Conservation (phyloP, 2,888 invertebrate species). For the Scaptomyza tumidula region DNA sequence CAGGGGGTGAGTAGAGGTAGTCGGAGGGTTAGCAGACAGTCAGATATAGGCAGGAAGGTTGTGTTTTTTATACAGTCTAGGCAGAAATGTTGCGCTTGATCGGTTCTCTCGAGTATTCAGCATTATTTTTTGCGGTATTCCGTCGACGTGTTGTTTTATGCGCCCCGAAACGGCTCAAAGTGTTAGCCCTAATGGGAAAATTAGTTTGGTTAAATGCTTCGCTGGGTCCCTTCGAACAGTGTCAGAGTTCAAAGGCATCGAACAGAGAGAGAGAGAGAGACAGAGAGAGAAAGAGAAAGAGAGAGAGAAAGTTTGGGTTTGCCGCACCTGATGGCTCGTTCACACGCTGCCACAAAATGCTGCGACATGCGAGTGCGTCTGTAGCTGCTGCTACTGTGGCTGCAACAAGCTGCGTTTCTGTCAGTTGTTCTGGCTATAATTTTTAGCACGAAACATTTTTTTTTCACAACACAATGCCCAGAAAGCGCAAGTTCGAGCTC, state of each 20-base stretch:
- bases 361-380: constrained; percentile 17
- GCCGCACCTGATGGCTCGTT: constrained; percentile 70
- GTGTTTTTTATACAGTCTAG: constrained; percentile 27
- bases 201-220: constrained; percentile 73
- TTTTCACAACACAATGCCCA: constrained; percentile 29
- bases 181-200: constrained; percentile 76
- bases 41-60: neutral
- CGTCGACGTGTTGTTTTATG: constrained; percentile 51
- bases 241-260: constrained; percentile 41
- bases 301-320: constrained; percentile 21
- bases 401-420: constrained; percentile 64
- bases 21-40: constrained; percentile 8
- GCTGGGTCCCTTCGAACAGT: constrained; percentile 41
- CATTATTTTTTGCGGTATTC: constrained; percentile 54
- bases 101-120: constrained; percentile 31
- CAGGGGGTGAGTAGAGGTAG: constrained; percentile 2
- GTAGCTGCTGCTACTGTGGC: constrained; percentile 1
- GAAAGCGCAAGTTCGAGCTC: constrained; percentile 34
- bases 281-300: constrained; percentile 3
- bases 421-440: constrained; percentile 73
- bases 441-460: constrained; percentile 62
- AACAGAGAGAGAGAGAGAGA: neutral
- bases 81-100: constrained; percentile 60
- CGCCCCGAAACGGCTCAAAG: constrained; percentile 57
- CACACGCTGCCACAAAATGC: constrained; percentile 59